Percentiles rank a stretch among this genome's conserved stretches.
These are phyloP conservation scores for Eugnorisma glareosa DNA, from an alignment of 2,888 invertebrate genomes.

Conservation along the genomic window DNA sequence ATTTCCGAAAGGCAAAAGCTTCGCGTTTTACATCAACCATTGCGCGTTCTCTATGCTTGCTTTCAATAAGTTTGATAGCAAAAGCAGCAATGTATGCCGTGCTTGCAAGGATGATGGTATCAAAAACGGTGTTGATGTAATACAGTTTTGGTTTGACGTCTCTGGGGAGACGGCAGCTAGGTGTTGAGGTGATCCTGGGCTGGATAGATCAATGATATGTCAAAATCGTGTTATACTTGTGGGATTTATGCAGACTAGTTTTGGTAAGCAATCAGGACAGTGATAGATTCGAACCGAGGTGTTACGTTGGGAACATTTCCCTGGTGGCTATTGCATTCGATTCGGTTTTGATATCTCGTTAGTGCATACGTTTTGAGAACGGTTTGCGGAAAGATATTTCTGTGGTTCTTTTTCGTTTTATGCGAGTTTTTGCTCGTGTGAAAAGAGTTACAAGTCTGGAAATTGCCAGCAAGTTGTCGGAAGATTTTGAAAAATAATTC, in stretches of 20 bases:
- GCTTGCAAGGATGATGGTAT: not conserved
- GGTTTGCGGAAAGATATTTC: slow-evolving; percentile 38
- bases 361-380: slow-evolving; percentile 64
- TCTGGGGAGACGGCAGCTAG: slow-evolving; percentile 80
- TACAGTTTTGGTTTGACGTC: slow-evolving; percentile 77
- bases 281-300: slow-evolving; percentile 84
- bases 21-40: slow-evolving; percentile 59
- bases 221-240: slow-evolving; percentile 88
- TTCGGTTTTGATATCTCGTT: slow-evolving; percentile 67
- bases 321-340: slow-evolving; percentile 69
- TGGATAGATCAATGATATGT: slow-evolving; percentile 89
- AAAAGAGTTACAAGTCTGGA: too few species aligned
- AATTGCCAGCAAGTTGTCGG: not conserved
- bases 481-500: not conserved
- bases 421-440: not conserved
- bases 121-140: slow-evolving; percentile 65
- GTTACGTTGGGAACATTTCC: slow-evolving; percentile 70
- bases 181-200: slow-evolving; percentile 85
- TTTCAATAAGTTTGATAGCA: accelerated
- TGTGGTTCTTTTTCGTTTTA: not conserved
- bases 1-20: slow-evolving; percentile 48
- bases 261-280: slow-evolving; percentile 82
- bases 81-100: slow-evolving; percentile 56
- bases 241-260: slow-evolving; percentile 84
- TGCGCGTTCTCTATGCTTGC: slow-evolving; percentile 25